A percentile compares a stretch with the other conserved stretches of the same genome.
Evolutionary conservation across 2,888 invertebrate genomes (phyloP).

Genomic region (Argyresthia albistria): DNA sequence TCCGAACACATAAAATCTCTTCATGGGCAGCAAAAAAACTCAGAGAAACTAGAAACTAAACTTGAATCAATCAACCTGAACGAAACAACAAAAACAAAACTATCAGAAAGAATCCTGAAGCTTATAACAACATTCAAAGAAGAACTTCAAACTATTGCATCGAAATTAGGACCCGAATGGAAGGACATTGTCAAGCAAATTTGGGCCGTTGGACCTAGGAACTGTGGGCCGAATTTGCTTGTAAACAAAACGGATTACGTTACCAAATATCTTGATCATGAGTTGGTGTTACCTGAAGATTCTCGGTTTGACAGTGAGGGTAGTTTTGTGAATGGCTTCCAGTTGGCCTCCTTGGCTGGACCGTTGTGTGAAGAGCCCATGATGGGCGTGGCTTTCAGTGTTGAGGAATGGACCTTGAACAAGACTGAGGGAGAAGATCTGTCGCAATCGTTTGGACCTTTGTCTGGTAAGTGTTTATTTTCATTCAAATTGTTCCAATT

Average conservation of each 20-base stretch:
- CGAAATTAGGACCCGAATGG: slow-evolving; percentile 69
- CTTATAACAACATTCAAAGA: slow-evolving; percentile 60
- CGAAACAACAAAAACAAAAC: slow-evolving; percentile 28
- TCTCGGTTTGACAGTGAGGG: slow-evolving; percentile 78
- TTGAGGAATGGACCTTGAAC: slow-evolving; percentile 85
- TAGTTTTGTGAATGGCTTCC: slow-evolving; percentile 89
- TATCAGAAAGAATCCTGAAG: slow-evolving; percentile 56
- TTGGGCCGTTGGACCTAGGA: slow-evolving; percentile 94
- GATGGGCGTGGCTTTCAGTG: slow-evolving; percentile 93
- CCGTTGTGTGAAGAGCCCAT: slow-evolving; percentile 98
- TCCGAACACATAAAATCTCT: slow-evolving; percentile 58
- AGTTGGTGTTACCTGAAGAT: slow-evolving; percentile 57
- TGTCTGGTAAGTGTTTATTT: slow-evolving; percentile 56
- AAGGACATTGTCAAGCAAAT: slow-evolving; percentile 75
- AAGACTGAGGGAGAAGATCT: slow-evolving; percentile 44
- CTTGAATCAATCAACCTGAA: slow-evolving; percentile 34
- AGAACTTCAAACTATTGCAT: slow-evolving; percentile 74
- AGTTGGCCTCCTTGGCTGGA: slow-evolving; percentile 89
- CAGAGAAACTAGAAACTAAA: slow-evolving; percentile 39
- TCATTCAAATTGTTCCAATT: no score
- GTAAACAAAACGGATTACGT: slow-evolving; percentile 85
- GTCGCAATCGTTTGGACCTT: slow-evolving; percentile 59
- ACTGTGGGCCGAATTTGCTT: slow-evolving; percentile 91
- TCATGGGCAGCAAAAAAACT: slow-evolving; percentile 45
- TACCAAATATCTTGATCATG: slow-evolving; percentile 49